Evolutionary conservation across 2,113 vertebrate species (phyloP).

Genomic region (Pangasianodon hypophthalmus): DNA sequence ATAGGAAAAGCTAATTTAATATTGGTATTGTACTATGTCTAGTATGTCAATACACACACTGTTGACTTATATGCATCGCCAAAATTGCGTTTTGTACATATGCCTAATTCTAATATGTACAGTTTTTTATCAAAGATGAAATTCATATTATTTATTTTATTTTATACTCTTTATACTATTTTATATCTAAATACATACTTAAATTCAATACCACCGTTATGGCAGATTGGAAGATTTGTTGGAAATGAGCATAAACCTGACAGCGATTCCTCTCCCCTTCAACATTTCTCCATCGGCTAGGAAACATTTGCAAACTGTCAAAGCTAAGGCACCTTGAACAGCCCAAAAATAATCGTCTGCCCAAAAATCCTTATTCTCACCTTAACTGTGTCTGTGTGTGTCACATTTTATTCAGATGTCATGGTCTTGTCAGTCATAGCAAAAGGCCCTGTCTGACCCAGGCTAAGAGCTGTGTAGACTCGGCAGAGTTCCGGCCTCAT

Average conservation of each 20-base stretch:
- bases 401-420: conserved; percentile 36
- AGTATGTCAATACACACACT: background rate
- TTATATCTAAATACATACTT: background rate
- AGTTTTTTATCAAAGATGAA: background rate
- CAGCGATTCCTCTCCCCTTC: too few species aligned
- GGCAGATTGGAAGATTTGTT: background rate
- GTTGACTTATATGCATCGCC: background rate
- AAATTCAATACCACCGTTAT: background rate
- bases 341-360: background rate
- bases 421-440: conserved; percentile 12
- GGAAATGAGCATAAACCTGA: background rate
- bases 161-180: background rate
- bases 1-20: background rate
- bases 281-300: background rate
- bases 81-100: background rate
- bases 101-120: background rate
- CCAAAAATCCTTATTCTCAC: conserved; percentile 10
- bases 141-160: background rate
- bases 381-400: conserved; percentile 13
- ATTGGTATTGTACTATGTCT: background rate
- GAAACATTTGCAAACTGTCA: background rate
- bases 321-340: conserved; percentile 12
- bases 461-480: conserved; percentile 17
- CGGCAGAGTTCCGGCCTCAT: background rate
- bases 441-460: conserved; percentile 19